phyloP scores from a whole-genome alignment of 1,140 invertebrate genomes.

The Nasonia giraulti region DNA sequence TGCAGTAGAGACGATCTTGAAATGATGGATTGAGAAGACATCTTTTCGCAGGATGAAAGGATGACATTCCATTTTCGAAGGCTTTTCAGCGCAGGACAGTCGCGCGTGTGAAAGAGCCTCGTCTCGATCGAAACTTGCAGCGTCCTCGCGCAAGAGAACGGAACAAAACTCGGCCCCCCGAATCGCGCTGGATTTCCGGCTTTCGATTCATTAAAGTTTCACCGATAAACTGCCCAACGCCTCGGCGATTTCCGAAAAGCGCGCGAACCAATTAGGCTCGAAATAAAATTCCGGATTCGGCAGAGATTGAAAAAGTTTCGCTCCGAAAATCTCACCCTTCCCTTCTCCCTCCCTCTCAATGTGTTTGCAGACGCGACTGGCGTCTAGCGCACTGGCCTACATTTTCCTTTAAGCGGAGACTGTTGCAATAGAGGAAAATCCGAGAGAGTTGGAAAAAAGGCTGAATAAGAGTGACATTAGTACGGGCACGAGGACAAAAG shows the following conservation, averaged over 20 bases:
- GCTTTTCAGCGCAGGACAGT: no score
- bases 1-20: no score
- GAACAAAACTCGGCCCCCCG: background rate
- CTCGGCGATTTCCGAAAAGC: constrained; percentile 20
- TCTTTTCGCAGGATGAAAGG: no score
- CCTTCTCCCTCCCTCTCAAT: no score
- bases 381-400: constrained; percentile 42
- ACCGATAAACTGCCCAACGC: background rate
- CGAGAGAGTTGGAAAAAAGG: background rate
- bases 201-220: background rate
- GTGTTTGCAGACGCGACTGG: constrained; percentile 44
- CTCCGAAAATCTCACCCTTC: constrained; percentile 9
- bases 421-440: constrained; percentile 8
- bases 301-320: constrained; percentile 42
- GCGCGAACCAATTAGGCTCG: constrained; percentile 35
- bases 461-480: constrained; percentile 31
- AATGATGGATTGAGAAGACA: background rate
- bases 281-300: constrained; percentile 25
- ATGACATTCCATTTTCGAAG: no score
- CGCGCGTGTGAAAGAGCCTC: no score
- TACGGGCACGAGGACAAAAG: constrained; percentile 1
- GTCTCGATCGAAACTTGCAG: background rate
- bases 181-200: background rate
- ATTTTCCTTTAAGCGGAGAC: constrained; percentile 30
- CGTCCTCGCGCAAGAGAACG: background rate